A percentile compares a stretch with the other conserved stretches of the same genome.
Conservation (phyloP, 2,888 invertebrate genomes). For the Cephus pulcher region DNA sequence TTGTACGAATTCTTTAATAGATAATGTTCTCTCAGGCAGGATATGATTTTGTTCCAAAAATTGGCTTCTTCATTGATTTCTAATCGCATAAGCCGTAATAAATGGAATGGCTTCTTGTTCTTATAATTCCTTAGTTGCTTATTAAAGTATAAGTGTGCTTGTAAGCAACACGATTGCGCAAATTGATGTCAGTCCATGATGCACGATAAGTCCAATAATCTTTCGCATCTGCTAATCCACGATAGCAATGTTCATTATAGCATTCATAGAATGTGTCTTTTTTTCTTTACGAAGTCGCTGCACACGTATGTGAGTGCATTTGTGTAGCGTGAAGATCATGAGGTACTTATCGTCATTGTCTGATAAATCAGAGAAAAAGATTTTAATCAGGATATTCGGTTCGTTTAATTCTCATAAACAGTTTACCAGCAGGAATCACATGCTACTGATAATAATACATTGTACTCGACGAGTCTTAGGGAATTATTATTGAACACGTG, state of each 20-base stretch:
- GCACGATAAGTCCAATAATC: background rate
- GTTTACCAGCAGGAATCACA: background rate
- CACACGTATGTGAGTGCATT: background rate
- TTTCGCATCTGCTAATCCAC: background rate
- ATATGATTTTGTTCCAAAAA: background rate
- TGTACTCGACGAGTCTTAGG: background rate
- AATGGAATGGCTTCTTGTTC: background rate
- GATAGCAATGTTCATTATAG: background rate
- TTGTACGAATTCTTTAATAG: background rate
- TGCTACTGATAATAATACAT: background rate
- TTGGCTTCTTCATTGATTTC: background rate
- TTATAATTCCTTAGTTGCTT: background rate
- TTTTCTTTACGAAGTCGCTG: background rate
- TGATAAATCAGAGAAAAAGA: background rate
- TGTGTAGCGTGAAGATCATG: background rate
- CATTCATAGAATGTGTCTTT: background rate
- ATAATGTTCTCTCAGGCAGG: background rate
- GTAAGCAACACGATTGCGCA: background rate
- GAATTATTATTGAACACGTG: background rate
- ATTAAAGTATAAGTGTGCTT: background rate
- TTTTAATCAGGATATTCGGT: background rate
- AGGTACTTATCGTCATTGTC: background rate
- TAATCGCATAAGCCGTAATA: background rate
- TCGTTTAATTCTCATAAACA: background rate
- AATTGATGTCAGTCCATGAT: background rate